These are phyloP conservation scores for Melanostoma scalare DNA, from an alignment of 2,888 invertebrate species.

Conservation along the genomic window DNA sequence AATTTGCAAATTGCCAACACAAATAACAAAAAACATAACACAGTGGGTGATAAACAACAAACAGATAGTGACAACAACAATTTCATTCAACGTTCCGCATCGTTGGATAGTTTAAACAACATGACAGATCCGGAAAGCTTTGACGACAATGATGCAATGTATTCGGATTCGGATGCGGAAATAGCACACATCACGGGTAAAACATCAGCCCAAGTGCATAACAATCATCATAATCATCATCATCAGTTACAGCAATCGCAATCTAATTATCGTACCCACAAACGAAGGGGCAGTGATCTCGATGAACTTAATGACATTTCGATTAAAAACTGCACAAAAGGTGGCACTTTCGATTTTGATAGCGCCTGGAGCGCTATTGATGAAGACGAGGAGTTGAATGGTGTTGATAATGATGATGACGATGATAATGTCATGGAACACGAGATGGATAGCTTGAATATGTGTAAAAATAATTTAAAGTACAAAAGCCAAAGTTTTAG, in stretches of 20 bases:
- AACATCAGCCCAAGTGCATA: conserved; percentile 80
- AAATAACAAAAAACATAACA: conserved; percentile 68
- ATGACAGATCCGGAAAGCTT: conserved; percentile 86
- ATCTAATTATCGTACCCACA: conserved; percentile 46
- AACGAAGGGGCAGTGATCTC: conserved; percentile 78
- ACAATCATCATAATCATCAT: conserved; percentile 70
- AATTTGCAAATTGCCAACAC: conserved; percentile 32
- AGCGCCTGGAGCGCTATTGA: conserved; percentile 79
- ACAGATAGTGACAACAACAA: conserved; percentile 53
- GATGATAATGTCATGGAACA: conserved; percentile 28
- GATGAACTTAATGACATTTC: conserved; percentile 80
- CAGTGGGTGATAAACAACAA: conserved; percentile 49
- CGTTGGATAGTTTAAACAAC: conserved; percentile 87
- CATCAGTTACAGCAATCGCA: conserved; percentile 68
- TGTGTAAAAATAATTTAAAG: conserved; percentile 67
- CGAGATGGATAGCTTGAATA: conserved; percentile 51
- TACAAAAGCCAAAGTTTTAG: conserved; percentile 66
- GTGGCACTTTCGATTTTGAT: conserved; percentile 77
- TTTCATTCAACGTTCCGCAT: conserved; percentile 81
- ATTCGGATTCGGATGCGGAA: conserved; percentile 87
- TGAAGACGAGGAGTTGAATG: conserved; percentile 77
- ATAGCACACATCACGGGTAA: conserved; percentile 83
- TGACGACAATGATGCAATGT: conserved; percentile 83
- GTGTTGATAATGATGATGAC: conserved; percentile 74
- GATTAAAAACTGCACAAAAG: conserved; percentile 79